A percentile compares a stretch with the other conserved stretches of the same genome.
Conservation (phyloP, 23 tunicate species). For the Ciona savignyi region DNA sequence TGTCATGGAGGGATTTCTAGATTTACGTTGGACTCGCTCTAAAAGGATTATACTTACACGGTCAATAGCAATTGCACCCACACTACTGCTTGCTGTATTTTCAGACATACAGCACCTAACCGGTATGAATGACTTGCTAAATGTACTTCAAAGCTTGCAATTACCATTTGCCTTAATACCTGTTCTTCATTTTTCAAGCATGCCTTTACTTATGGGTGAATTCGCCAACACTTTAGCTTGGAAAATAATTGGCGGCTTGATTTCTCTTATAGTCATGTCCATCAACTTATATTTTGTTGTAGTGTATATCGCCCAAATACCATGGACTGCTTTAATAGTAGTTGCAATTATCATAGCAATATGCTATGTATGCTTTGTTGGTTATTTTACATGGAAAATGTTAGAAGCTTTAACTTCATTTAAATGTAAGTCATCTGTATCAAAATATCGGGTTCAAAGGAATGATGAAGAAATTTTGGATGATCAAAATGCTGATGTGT, state of each 20-base stretch:
- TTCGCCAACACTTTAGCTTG: constrained; percentile 49
- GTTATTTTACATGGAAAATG: constrained; percentile 26
- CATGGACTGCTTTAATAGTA: constrained; percentile 21
- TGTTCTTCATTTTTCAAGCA: constrained; percentile 63
- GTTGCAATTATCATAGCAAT: constrained; percentile 17
- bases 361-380: constrained; percentile 23
- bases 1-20: constrained; percentile 95
- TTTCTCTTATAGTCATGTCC: constrained; percentile 45
- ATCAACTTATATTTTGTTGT: constrained; percentile 79
- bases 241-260: constrained; percentile 37
- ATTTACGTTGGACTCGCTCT: constrained; percentile 77
- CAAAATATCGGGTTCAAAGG: no score
- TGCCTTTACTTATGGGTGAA: constrained; percentile 66
- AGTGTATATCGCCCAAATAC: constrained; percentile 31
- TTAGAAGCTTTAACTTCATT: no score
- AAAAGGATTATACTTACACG: constrained; percentile 71
- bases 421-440: no score
- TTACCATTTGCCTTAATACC: constrained; percentile 94
- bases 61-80: constrained; percentile 92
- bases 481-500: no score
- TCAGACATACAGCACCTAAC: constrained; percentile 65
- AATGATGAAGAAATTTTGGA: no score
- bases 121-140: constrained; percentile 68
- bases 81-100: constrained; percentile 67
- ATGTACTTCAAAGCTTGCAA: constrained; percentile 78